Evolutionary conservation across 2,797 vertebrate genomes (phyloP), one percentile per base, ranked within the genome.

Genomic region (Sparus aurata): DNA sequence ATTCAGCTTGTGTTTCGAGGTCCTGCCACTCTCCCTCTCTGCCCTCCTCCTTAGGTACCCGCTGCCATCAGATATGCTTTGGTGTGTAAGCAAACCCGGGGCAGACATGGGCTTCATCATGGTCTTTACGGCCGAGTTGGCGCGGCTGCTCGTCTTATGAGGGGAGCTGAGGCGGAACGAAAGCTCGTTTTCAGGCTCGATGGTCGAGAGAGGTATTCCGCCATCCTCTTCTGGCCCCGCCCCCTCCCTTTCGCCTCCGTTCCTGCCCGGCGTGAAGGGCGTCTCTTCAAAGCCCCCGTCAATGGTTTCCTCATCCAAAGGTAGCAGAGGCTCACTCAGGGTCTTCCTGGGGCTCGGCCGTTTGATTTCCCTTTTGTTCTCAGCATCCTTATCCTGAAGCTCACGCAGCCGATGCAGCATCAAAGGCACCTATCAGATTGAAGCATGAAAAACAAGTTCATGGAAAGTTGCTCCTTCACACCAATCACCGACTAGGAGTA

Each of bases 381-480:
- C 96, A 46, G 94, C 92, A 80, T 98, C 98, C 72, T 96, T 96
- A 57, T 97, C 95, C 92, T 98, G 98, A 15, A 99, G 93, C 83
- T 99, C 98, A 66, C 97, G 95, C 16, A 99, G 85, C 20, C 97
- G 95, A 73, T 97, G 97, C 87, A 99, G 95, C 92, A 99, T 98
- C 90, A 99, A 95, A 74, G 98, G 98, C 69, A 99, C 98, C 98
- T 99, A 87, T 46, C 78, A 55, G 77, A 74, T 43, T 43, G 57
- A 85, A 80, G 77, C 60, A 87, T 9, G 41, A 53, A 49, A 90
- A 49, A 60, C 12, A 79, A 77, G 68, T 58, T 66, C 53, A 52
- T 23, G 2, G 2, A 49, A 69, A 27, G 41, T 20, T 59, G 55
- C 45, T 71, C 4, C n/a, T 67, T 70, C 45, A 67, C 38, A 62